Base-by-base conservation (phyloP, 2,797 vertebrate genomes). In the Gastrophryne carolinensis region DNA sequence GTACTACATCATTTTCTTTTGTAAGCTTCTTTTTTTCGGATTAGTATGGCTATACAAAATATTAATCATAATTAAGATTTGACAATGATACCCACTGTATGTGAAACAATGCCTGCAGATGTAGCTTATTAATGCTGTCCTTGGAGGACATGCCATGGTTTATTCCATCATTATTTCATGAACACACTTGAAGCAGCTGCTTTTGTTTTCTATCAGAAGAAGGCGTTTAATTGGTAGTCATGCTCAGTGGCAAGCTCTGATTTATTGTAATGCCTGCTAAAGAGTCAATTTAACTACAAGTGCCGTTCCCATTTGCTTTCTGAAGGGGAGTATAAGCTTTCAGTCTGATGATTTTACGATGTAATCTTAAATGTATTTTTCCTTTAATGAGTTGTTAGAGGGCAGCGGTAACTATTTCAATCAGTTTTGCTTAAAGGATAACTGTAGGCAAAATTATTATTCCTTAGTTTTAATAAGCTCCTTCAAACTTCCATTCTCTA, bases 41-140 rank as follows among this genome's bases (percentile, higher is more conserved):
- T 44, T 8, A 19, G 39, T n/a, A 23, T 34, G 41, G 9, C 63
- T 34, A 9, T 30, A 30, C n/a, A 50, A 52, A 65, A 50, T 34
- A 65, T 23, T 21, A 50, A 24, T 65, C 29, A 30, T 65, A 32
- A 65, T 32, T 34, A 17, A 23, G 30, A 50, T 50, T 32, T 65
- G 63, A 65, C 63, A 52, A 52, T 50, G 17, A 24, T 50, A 32
- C 23, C 12, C 4, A 34, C 15, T 65, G 17, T 24, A n/a, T 52
- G 17, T 50, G 29, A 32, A 65, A 65, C 44, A 65, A 65, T 65
- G 50, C 27, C 15, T 65, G 63, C 63, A 65, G 63, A 65, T 65
- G 44, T 50, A 47, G 19, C 63, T 65, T 17, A 65, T 65, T 65
- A 50, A 29, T 49, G 13, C 17, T 52, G 63, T 34, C 63, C 63